phyloP scores from a whole-genome alignment of 1,140 invertebrate genomes.

The Zaprionus camerounensis region DNA sequence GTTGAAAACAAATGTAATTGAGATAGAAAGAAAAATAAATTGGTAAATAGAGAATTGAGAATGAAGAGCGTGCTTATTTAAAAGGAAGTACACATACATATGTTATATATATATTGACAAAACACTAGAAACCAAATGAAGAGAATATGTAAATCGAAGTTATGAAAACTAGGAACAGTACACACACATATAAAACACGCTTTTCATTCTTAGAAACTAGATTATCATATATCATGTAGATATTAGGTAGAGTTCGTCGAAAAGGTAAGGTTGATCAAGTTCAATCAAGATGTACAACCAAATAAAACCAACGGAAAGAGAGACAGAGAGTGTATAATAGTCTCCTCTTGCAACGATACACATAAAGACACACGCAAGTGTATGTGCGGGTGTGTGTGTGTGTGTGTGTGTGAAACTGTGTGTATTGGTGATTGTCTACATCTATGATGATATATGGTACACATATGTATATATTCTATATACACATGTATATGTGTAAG shows the following conservation, averaged over 20 bases:
- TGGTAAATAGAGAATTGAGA: background rate
- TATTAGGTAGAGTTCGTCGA: constrained; percentile 5
- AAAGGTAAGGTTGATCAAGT: background rate
- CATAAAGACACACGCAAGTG: constrained; percentile 14
- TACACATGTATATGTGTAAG: background rate
- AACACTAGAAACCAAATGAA: background rate
- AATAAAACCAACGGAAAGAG: background rate
- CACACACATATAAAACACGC: constrained; percentile 14
- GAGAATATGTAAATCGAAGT: background rate
- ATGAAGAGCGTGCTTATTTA: constrained; percentile 11
- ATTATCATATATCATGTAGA: constrained; percentile 8
- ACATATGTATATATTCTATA: background rate
- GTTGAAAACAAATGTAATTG: background rate
- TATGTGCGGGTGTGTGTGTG: background rate
- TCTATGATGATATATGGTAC: background rate
- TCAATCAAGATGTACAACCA: constrained; percentile 2
- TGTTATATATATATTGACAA: background rate
- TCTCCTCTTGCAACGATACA: constrained; percentile 3
- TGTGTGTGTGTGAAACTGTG: background rate
- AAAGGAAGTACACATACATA: background rate
- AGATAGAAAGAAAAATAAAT: background rate
- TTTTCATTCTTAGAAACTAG: constrained; percentile 12
- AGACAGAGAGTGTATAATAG: background rate
- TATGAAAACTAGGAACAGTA: background rate
- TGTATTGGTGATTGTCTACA: background rate